These are phyloP conservation scores for Podotricha telesiphe DNA, from an alignment of 2,888 invertebrate genomes.

Conservation along the genomic window DNA sequence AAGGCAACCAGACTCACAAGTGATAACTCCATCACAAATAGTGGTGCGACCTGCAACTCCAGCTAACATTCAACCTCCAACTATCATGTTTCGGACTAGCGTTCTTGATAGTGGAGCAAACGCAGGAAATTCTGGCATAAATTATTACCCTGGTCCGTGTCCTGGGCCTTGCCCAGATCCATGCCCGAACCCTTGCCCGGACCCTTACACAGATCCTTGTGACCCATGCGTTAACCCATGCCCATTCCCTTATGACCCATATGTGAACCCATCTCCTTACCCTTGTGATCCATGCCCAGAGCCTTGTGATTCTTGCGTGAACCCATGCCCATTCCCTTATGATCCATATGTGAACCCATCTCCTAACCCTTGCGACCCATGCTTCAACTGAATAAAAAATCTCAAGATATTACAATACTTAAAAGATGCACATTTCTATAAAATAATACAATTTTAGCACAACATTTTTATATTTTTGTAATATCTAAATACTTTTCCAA, in stretches of 20 bases:
- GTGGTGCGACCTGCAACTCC: slow-evolving; percentile 56
- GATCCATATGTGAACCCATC: neutral
- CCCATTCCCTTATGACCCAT: neutral
- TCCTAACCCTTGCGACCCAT: neutral
- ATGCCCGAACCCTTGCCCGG: neutral
- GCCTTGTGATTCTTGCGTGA: neutral
- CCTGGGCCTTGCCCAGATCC: slow-evolving; percentile 7
- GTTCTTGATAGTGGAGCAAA: slow-evolving; percentile 23
- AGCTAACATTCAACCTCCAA: slow-evolving; percentile 55
- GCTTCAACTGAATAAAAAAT: slow-evolving; percentile 2
- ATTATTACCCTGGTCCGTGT: slow-evolving; percentile 4
- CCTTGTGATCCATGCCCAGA: neutral
- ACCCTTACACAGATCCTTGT: neutral
- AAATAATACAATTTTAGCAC: too few species aligned
- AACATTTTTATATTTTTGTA: neutral
- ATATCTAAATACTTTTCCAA: neutral
- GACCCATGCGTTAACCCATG: neutral
- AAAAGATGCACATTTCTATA: too few species aligned
- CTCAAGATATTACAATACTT: too few species aligned
- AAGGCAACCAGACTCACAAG: slow-evolving; percentile 48
- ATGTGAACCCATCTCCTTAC: neutral
- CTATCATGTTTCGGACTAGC: slow-evolving; percentile 50
- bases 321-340: neutral
- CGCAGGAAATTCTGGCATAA: slow-evolving; percentile 15
- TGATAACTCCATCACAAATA: slow-evolving; percentile 53